phyloP scores from a whole-genome alignment of 2,888 invertebrate genomes.

The Scaptomyza caliginosa region DNA sequence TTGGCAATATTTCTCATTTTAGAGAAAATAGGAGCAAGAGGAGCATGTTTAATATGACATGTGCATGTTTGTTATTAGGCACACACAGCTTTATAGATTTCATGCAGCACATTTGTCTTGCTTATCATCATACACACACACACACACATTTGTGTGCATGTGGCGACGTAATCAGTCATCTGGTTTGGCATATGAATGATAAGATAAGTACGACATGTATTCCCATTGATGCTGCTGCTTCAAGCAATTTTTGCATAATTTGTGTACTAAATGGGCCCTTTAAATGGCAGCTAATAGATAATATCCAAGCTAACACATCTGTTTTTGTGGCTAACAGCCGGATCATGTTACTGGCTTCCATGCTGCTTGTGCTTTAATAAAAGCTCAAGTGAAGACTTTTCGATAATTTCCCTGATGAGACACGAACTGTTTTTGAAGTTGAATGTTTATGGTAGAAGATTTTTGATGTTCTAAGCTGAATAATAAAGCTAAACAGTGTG shows the following conservation, averaged over 20 bases:
- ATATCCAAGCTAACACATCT: slow-evolving; percentile 14
- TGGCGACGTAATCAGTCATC: slow-evolving; percentile 73
- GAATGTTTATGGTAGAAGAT: too few relatives aligned
- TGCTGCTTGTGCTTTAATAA: background rate
- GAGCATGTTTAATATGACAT: slow-evolving; percentile 66
- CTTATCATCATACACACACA: slow-evolving; percentile 51
- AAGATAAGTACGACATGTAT: slow-evolving; percentile 54
- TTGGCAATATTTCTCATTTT: slow-evolving; percentile 63
- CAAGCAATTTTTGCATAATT: slow-evolving; percentile 56
- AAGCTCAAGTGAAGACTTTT: background rate
- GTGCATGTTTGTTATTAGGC: slow-evolving; percentile 66
- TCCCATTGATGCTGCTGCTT: slow-evolving; percentile 19
- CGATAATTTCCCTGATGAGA: background rate
- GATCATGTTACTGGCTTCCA: slow-evolving; percentile 6
- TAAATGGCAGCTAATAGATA: slow-evolving; percentile 59
- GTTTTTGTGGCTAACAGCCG: background rate
- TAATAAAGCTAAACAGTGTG: background rate
- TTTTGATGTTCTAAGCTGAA: background rate
- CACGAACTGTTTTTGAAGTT: background rate
- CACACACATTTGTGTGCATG: slow-evolving; percentile 23
- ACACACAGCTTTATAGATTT: slow-evolving; percentile 72
- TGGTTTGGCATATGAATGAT: slow-evolving; percentile 72
- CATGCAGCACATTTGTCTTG: slow-evolving; percentile 70
- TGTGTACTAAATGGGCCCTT: slow-evolving; percentile 32
- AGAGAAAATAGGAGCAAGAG: slow-evolving; percentile 18